These are phyloP conservation scores for Anastrepha ludens DNA, from an alignment of 1,140 invertebrate species.

Conservation along the genomic window DNA sequence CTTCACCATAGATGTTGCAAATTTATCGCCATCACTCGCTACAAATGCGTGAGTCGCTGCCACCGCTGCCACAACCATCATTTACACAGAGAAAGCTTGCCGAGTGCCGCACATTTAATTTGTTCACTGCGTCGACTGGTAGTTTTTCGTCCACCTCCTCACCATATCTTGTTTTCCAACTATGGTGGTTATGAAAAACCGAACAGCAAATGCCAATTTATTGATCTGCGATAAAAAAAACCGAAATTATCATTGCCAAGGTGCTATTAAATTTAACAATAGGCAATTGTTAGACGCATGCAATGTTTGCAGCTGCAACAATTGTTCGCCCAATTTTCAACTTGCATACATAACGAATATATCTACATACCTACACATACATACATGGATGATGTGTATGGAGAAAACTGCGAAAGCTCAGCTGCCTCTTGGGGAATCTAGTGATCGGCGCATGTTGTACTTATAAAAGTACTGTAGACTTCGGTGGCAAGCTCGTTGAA, in stretches of 20 bases:
- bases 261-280: constrained; percentile 35
- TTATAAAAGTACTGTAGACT: not conserved
- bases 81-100: not conserved
- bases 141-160: not conserved
- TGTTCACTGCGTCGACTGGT: not conserved
- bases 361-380: not conserved
- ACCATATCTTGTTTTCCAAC: not conserved
- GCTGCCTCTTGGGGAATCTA: not conserved
- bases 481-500: constrained; percentile 1
- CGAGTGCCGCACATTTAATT: not conserved
- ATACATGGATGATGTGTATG: not conserved
- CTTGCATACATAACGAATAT: not conserved
- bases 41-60: not conserved
- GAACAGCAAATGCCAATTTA: constrained; percentile 14
- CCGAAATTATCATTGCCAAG: not conserved
- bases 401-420: not conserved
- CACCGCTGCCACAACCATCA: not conserved
- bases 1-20: not conserved
- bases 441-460: not conserved
- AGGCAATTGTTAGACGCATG: constrained; percentile 39
- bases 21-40: not conserved
- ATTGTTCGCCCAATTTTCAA: constrained; percentile 39
- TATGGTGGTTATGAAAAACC: not conserved
- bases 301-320: constrained; percentile 30
- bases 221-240: not conserved